Evolutionary conservation across 1,140 invertebrate species (phyloP).

Genomic region (Apis dorsata): DNA sequence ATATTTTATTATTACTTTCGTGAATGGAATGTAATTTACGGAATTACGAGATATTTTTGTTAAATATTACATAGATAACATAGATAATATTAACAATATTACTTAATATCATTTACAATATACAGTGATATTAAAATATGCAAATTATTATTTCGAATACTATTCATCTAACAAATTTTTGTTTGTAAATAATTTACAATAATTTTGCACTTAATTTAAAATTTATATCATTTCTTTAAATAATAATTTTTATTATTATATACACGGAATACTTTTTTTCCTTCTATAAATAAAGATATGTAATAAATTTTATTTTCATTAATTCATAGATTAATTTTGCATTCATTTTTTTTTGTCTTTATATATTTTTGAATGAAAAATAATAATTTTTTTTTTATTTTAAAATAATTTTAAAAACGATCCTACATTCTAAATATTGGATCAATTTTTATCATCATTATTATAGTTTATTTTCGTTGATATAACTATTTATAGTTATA

Average conservation of each 20-base stretch:
- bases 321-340: slow-evolving; percentile 21
- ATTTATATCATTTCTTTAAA: slow-evolving; percentile 15
- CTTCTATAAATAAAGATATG: slow-evolving; percentile 39
- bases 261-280: slow-evolving; percentile 32
- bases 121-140: slow-evolving; percentile 30
- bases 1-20: slow-evolving; percentile 21
- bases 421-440: no score
- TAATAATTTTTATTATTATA: slow-evolving; percentile 42
- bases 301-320: slow-evolving; percentile 35
- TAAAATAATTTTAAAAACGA: slow-evolving; percentile 5
- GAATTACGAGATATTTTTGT: slow-evolving; percentile 51
- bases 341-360: not conserved
- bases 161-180: slow-evolving; percentile 21
- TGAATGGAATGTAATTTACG: slow-evolving; percentile 54
- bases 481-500: no score
- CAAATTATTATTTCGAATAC: slow-evolving; percentile 17
- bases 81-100: slow-evolving; percentile 36
- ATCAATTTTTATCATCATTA: no score
- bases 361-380: slow-evolving; percentile 19
- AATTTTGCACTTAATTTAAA: not conserved
- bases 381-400: slow-evolving; percentile 23
- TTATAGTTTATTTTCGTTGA: no score
- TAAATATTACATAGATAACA: slow-evolving; percentile 41
- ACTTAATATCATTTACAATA: slow-evolving; percentile 38
- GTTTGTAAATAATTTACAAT: slow-evolving; percentile 41